These are phyloP conservation scores for Apodemus agrarius DNA, from an alignment of 2,797 vertebrate genomes.

Conservation along the genomic window DNA sequence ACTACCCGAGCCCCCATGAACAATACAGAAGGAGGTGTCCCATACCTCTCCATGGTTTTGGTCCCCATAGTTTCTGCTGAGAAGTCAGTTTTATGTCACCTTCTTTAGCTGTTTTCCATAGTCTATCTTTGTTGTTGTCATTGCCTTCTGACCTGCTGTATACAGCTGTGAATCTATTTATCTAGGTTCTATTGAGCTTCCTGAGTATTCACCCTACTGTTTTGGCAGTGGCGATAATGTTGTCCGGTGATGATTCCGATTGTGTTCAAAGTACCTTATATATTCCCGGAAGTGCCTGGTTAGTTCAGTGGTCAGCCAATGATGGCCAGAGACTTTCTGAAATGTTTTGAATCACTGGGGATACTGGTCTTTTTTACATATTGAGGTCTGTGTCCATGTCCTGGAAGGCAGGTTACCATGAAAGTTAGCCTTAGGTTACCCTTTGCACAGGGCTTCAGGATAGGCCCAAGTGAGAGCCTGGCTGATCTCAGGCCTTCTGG, in stretches of 20 bases:
- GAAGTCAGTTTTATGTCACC: not conserved
- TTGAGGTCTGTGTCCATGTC: not conserved
- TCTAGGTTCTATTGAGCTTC: not conserved
- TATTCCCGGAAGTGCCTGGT: not conserved
- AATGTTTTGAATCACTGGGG: too few relatives aligned
- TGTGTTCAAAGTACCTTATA: not conserved
- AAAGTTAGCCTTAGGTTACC: not conserved
- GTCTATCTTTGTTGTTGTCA: not conserved
- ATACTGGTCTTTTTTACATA: not conserved
- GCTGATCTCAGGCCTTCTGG: not conserved
- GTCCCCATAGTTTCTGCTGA: not conserved
- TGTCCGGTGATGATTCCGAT: not conserved
- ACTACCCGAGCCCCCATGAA: not conserved
- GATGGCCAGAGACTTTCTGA: not conserved
- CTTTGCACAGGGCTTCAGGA: not conserved
- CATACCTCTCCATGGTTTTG: not conserved
- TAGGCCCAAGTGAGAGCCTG: not conserved
- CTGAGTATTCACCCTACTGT: not conserved
- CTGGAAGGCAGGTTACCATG: not conserved
- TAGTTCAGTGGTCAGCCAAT: not conserved
- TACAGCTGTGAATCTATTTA: not conserved
- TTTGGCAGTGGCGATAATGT: not conserved
- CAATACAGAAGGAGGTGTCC: not conserved
- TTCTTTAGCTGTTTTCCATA: not conserved
- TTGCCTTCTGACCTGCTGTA: not conserved